Conservation (phyloP, 2,113 vertebrate species). For the Bucco capensis region DNA sequence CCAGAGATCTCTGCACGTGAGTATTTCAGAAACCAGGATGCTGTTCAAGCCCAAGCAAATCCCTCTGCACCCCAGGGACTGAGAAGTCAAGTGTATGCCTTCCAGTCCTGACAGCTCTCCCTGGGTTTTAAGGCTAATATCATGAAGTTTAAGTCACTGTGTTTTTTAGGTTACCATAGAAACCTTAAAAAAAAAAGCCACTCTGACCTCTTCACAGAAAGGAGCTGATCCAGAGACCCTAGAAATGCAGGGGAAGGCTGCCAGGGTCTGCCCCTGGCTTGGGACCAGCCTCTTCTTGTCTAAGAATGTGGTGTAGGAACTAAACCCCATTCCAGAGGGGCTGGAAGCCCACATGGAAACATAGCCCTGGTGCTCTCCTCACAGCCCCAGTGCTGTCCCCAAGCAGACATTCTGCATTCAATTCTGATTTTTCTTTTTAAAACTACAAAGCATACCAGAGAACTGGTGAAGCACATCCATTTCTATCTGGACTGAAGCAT, state of each 20-base stretch:
- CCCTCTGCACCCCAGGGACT: background rate
- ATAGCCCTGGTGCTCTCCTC: too few species aligned
- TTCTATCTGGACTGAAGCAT: background rate
- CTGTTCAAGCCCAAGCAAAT: background rate
- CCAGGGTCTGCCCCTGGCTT: background rate
- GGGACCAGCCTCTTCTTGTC: background rate
- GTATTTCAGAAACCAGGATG: background rate
- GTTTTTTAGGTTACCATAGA: background rate
- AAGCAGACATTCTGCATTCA: background rate
- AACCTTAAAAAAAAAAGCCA: background rate
- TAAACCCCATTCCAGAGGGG: background rate
- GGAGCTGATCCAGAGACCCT: background rate
- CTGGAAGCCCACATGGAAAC: background rate
- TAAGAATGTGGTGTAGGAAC: background rate
- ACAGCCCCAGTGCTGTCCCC: background rate
- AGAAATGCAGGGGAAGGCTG: background rate
- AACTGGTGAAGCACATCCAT: conserved; percentile 20
- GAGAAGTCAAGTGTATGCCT: background rate
- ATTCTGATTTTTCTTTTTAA: background rate
- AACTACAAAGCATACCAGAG: conserved; percentile 34
- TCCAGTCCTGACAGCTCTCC: background rate
- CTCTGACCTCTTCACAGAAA: background rate
- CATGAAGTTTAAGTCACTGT: background rate
- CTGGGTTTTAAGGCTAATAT: background rate
- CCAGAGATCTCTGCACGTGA: rapidly evolving